Percentiles rank a stretch among this genome's conserved stretches.
These are phyloP conservation scores for Centrocercus urophasianus DNA, from an alignment of 2,113 vertebrate genomes.

Conservation along the genomic window DNA sequence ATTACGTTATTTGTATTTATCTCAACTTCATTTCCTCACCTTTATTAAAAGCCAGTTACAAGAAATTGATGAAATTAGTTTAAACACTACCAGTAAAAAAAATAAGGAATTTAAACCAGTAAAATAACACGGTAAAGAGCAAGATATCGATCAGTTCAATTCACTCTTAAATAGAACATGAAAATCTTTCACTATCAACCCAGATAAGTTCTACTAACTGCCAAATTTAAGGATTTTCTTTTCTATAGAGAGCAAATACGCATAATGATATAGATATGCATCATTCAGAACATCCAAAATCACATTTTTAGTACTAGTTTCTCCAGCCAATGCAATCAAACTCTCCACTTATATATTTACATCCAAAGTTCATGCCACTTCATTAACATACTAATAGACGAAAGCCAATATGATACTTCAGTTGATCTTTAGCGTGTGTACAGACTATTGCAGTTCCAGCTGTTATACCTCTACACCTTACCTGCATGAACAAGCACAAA, in stretches of 20 bases:
- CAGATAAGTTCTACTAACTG: too few relatives aligned
- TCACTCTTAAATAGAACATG: too few relatives aligned
- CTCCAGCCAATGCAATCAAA: background rate
- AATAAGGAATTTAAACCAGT: too few relatives aligned
- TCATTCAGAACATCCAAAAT: background rate
- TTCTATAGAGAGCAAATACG: background rate
- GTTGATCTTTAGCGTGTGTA: background rate
- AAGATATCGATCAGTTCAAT: too few relatives aligned
- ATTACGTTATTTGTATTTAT: too few relatives aligned
- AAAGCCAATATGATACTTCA: background rate
- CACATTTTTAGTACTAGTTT: background rate
- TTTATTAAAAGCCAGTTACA: too few relatives aligned
- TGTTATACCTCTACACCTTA: slow-evolving; percentile 60
- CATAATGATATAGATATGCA: background rate
- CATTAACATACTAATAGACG: background rate
- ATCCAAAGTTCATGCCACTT: background rate
- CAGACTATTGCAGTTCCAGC: background rate
- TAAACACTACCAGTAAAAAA: too few relatives aligned
- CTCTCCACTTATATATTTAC: background rate
- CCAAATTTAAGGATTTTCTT: background rate
- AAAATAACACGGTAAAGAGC: too few relatives aligned
- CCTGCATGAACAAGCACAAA: slow-evolving; percentile 99
- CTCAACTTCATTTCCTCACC: too few relatives aligned
- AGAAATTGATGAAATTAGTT: too few relatives aligned
- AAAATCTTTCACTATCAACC: too few relatives aligned